These are phyloP conservation scores for Stercorarius parasiticus DNA, from an alignment of 2,113 vertebrate genomes.

Conservation along the genomic window DNA sequence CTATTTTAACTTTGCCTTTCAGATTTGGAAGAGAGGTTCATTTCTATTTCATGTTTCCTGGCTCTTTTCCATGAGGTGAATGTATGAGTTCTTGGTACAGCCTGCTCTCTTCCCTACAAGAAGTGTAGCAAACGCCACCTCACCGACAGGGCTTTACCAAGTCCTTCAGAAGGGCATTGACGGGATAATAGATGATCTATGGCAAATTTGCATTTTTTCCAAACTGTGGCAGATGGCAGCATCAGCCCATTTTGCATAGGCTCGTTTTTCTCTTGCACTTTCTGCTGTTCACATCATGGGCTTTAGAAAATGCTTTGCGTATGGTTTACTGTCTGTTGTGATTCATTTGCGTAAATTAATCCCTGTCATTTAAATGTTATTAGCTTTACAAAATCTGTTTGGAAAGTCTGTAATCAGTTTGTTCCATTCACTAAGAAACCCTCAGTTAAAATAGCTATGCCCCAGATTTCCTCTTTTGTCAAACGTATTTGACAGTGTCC, in stretches of 20 bases:
- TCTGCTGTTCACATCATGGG: background rate
- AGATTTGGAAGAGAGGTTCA: background rate
- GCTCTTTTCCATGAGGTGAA: background rate
- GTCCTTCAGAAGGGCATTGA: background rate
- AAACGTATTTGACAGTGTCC: background rate
- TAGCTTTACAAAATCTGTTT: background rate
- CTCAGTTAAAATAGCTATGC: background rate
- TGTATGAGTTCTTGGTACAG: background rate
- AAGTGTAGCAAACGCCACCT: background rate
- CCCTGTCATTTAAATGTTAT: background rate
- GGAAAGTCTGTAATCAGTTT: background rate
- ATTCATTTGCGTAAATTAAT: constrained; percentile 41
- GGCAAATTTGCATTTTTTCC: constrained; percentile 44
- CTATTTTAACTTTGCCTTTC: background rate
- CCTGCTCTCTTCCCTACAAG: background rate
- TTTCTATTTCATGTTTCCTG: background rate
- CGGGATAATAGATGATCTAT: background rate
- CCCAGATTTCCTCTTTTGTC: background rate
- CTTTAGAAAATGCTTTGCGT: constrained; percentile 31
- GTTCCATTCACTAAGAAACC: background rate
- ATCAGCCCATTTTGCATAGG: constrained; percentile 31
- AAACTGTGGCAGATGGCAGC: constrained; percentile 32
- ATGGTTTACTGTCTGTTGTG: background rate
- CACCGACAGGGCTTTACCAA: background rate
- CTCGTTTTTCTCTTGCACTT: background rate